Conservation (phyloP, 1,140 invertebrate species). For the Caenorhabditis tropicalis region DNA sequence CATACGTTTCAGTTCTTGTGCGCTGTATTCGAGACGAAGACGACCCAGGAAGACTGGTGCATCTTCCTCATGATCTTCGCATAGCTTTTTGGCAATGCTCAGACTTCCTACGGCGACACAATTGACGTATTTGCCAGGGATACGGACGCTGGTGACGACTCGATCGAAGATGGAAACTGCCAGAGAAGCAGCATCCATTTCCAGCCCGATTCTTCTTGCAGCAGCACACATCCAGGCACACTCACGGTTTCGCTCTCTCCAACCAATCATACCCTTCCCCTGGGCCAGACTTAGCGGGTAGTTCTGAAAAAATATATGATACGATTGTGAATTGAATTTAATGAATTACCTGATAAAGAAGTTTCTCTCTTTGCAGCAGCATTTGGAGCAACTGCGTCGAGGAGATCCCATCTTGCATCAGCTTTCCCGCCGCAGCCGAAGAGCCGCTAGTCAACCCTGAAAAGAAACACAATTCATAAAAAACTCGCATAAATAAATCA, state of each 20-base stretch:
- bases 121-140: slow-evolving; percentile 54
- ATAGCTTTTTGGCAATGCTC: slow-evolving; percentile 53
- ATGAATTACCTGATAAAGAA: slow-evolving; percentile 23
- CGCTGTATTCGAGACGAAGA: slow-evolving; percentile 37
- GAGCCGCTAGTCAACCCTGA: slow-evolving; percentile 42
- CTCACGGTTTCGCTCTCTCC: slow-evolving; percentile 51
- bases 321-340: neutral
- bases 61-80: slow-evolving; percentile 51
- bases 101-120: slow-evolving; percentile 54
- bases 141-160: slow-evolving; percentile 33
- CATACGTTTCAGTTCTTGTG: slow-evolving; percentile 48
- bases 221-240: slow-evolving; percentile 56
- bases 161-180: slow-evolving; percentile 54
- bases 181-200: slow-evolving; percentile 36
- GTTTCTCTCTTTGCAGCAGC: slow-evolving; percentile 45
- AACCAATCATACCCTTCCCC: slow-evolving; percentile 45
- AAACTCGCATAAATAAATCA: too few relatives aligned
- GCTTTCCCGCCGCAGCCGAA: slow-evolving; percentile 44
- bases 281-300: slow-evolving; percentile 25
- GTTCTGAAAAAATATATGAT: neutral
- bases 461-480: neutral
- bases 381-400: slow-evolving; percentile 46
- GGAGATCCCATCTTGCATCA: slow-evolving; percentile 47
- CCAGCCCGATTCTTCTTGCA: slow-evolving; percentile 45
- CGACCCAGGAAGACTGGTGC: slow-evolving; percentile 26